phyloP scores from a whole-genome alignment of 2,113 vertebrate genomes.

The Mola mola region DNA sequence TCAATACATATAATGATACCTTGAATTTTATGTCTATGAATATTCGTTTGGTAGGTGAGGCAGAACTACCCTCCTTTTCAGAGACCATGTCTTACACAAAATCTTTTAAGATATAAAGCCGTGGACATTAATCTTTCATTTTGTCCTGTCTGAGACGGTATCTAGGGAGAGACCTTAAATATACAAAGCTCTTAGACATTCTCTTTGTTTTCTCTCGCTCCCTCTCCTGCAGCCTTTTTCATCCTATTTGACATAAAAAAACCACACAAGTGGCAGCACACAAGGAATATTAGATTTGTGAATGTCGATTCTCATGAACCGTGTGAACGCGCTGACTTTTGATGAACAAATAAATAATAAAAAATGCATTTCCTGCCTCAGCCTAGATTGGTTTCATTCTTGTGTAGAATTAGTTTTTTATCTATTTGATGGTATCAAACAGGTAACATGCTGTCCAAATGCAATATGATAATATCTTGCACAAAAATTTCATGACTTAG shows the following conservation, averaged over 20 bases:
- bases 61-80: constrained; percentile 29
- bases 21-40: constrained; percentile 2
- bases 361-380: constrained; percentile 22
- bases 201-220: constrained; percentile 63
- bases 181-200: constrained; percentile 73
- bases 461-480: constrained; percentile 41
- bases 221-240: constrained; percentile 31
- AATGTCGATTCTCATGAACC: constrained; percentile 40
- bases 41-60: constrained; percentile 14
- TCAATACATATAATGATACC: too few relatives aligned
- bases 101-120: constrained; percentile 76
- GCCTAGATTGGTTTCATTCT: constrained; percentile 20
- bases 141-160: constrained; percentile 73
- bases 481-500: constrained; percentile 37
- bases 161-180: constrained; percentile 76
- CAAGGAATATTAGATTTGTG: constrained; percentile 29
- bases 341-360: constrained; percentile 48
- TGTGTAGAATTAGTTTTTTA: constrained; percentile 15
- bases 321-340: constrained; percentile 23
- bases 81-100: constrained; percentile 60
- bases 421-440: constrained; percentile 19
- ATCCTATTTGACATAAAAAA: constrained; percentile 28
- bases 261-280: constrained; percentile 35
- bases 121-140: constrained; percentile 80
- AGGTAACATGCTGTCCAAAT: constrained; percentile 4